phyloP scores from a whole-genome alignment of 2,888 invertebrate genomes.

The Mesorhabditis sp. region DNA sequence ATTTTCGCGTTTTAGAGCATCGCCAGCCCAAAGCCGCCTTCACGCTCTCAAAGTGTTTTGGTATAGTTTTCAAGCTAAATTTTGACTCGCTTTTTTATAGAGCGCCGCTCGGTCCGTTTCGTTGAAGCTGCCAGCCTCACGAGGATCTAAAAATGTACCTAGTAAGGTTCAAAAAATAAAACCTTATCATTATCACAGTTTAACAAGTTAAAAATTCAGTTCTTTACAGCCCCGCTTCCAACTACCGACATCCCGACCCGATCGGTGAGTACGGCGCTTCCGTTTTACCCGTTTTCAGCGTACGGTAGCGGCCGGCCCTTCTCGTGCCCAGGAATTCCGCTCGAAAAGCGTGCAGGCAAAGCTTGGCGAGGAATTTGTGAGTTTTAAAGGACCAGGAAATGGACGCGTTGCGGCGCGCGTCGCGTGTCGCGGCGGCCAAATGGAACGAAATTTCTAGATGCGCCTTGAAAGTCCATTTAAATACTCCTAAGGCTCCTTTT shows the following conservation, averaged over 20 bases:
- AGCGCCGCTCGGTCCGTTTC: not conserved
- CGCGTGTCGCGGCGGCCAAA: no score
- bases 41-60: no score
- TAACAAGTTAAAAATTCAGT: no score
- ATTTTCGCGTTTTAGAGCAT: no score
- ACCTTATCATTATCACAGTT: no score
- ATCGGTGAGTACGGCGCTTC: not conserved
- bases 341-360: conserved; percentile 3
- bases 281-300: not conserved
- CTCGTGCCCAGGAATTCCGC: not conserved
- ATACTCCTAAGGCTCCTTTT: not conserved
- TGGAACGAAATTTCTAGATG: no score
- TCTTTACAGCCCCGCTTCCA: not conserved
- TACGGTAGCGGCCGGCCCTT: not conserved
- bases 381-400: not conserved
- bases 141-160: not conserved
- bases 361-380: not conserved
- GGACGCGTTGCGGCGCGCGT: no score
- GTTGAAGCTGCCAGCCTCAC: not conserved
- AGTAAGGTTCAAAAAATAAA: no score
- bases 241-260: not conserved
- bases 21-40: no score
- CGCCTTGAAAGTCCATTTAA: no score
- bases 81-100: not conserved
- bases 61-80: no score